Base-by-base conservation (phyloP, 2,113 vertebrate genomes). In the Elanoides forficatus region DNA sequence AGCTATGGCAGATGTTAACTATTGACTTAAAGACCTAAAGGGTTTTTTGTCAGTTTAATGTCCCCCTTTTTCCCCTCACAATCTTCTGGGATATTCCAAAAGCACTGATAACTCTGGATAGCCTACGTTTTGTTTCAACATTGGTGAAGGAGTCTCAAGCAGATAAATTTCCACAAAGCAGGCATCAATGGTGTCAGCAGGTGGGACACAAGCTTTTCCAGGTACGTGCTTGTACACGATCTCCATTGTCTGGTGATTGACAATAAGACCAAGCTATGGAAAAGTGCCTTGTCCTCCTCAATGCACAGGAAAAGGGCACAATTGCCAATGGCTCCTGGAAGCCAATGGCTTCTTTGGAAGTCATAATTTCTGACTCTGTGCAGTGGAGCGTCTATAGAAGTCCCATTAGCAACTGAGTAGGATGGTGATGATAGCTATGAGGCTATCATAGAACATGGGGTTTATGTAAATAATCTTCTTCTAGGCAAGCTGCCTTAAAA, bases 211-310 rank as follows among this genome's bases (percentile, higher is more conserved):
- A 63, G 8, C 29, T 72, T 68, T 74, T 36, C n/a, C 38, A 59
- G 27, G 5, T 27, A 43, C 0, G 0, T 74, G 34, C 7, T 52
- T 43, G 14, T 63, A 27, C 5, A 81, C 11, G n/a, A 42, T 72
- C 36, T 36, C 42, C 32, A 8, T 19, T 48, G 29, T 4, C 36
- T 32, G 25, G 17, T 82, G 50, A 48, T 68, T 84, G 53, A 40
- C 63, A 72, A 63, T 20, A 40, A 81, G n/a, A 55, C 11, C 27
- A 88, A 60, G 71, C 43, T 36, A 18, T 52, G 42, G 34, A 65
- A 88, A 4, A 3, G 22, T 13, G 38, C 9, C n/a, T 67, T 78
- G 48, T 34, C 32, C 25, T 81, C 45, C 42, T 70, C 60, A 23
- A 6, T 11, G 29, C 40, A 58, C 30, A 60, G 19, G 29, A 42